phyloP scores from a whole-genome alignment of 1,140 invertebrate genomes.

The Neodiprion pinetum region DNA sequence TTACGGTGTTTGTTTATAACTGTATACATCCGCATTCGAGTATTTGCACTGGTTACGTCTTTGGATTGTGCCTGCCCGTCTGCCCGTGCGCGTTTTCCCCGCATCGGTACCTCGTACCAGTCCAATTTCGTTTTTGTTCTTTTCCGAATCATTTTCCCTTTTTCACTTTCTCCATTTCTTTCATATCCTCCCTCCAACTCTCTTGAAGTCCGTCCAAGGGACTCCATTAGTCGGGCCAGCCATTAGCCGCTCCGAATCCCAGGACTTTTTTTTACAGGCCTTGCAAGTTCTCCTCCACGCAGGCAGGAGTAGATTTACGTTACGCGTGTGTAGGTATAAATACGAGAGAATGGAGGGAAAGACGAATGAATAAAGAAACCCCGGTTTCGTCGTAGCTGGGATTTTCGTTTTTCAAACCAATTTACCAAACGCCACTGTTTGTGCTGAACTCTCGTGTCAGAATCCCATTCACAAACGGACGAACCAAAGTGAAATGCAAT shows the following conservation, averaged over 20 bases:
- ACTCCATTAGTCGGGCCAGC: not conserved
- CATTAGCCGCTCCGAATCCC: constrained; percentile 2
- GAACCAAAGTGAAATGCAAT: not conserved
- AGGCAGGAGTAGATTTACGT: not conserved
- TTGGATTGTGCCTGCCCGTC: not conserved
- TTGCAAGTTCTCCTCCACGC: not conserved
- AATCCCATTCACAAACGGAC: not conserved
- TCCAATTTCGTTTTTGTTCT: not conserved
- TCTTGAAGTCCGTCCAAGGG: not conserved
- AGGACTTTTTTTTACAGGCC: not conserved
- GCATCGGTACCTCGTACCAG: not conserved
- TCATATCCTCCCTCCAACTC: not conserved
- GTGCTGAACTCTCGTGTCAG: too few species aligned
- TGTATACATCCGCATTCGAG: not conserved
- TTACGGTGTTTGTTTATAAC: not conserved
- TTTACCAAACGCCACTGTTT: not conserved
- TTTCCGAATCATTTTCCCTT: not conserved
- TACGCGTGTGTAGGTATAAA: not conserved
- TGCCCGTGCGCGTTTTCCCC: not conserved
- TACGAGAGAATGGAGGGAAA: not conserved
- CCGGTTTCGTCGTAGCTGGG: constrained; percentile 9
- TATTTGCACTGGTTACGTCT: not conserved
- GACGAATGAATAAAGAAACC: not conserved
- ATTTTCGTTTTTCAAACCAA: not conserved
- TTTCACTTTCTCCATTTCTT: not conserved